Evolutionary conservation across 2,888 invertebrate genomes (phyloP).

Genomic region (Pristionchus fissidentatus): DNA sequence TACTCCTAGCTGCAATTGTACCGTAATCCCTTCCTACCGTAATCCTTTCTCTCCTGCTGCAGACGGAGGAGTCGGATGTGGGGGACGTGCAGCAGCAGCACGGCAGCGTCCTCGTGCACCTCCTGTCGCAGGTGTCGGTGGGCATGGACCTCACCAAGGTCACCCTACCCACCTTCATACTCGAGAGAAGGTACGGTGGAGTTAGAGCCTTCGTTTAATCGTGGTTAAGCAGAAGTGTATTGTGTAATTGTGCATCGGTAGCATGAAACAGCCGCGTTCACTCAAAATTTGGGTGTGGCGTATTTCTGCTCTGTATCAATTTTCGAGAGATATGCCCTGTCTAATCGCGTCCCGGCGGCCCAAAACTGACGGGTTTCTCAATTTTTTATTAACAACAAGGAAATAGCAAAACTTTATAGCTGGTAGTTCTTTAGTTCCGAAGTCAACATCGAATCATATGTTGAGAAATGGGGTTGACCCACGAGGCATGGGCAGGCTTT

Average conservation of each 20-base stretch:
- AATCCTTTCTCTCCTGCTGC: no score
- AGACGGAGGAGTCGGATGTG: constrained; percentile 78
- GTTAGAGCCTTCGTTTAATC: neutral
- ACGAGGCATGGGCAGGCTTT: no score
- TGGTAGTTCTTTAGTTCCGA: no score
- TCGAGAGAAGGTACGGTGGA: constrained; percentile 83
- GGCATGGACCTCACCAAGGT: constrained; percentile 99
- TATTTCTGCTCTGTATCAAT: neutral
- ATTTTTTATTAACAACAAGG: no score
- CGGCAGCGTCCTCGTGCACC: constrained; percentile 95
- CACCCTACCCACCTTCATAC: constrained; percentile 96
- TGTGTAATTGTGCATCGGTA: neutral
- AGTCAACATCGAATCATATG: no score
- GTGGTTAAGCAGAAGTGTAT: neutral
- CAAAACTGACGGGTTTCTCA: no score
- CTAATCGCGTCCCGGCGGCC: neutral
- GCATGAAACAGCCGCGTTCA: no score
- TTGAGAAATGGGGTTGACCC: no score
- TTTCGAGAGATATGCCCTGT: neutral
- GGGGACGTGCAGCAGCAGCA: constrained; percentile 90
- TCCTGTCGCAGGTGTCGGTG: constrained; percentile 91
- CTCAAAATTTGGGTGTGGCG: neutral
- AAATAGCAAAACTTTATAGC: no score
- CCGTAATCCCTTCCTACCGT: no score
- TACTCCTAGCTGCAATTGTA: no score